Percentiles rank a stretch among this genome's conserved stretches.
Evolutionary conservation across 2,113 vertebrate genomes (phyloP).

Genomic region (Ictidomys tridecemlineatus): DNA sequence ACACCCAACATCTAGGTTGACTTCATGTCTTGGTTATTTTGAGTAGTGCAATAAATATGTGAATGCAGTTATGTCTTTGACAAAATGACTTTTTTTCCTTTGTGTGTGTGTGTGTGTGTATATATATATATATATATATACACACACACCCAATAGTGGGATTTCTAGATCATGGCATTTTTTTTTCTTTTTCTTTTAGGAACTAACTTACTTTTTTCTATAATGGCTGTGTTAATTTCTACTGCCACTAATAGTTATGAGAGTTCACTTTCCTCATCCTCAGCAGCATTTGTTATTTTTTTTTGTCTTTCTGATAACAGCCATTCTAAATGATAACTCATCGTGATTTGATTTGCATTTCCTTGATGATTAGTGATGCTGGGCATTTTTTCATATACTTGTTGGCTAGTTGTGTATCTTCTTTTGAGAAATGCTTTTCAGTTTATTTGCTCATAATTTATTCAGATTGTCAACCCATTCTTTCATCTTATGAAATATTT

Average conservation of each 20-base stretch:
- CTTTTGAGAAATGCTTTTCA: not conserved
- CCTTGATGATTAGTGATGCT: not conserved
- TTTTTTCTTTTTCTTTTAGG: not conserved
- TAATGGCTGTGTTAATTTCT: not conserved
- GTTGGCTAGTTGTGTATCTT: not conserved
- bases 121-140: too few relatives aligned
- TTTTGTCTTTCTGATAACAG: not conserved
- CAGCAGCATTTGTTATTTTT: not conserved
- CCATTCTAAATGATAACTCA: not conserved
- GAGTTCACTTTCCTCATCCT: not conserved
- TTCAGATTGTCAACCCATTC: not conserved
- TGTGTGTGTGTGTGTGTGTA: too few relatives aligned
- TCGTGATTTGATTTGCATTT: not conserved
- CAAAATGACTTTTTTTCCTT: not conserved
- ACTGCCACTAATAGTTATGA: not conserved
- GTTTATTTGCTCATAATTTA: not conserved
- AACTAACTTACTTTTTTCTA: not conserved
- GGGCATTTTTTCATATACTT: not conserved
- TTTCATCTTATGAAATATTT: conserved; percentile 12
- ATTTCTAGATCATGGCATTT: not conserved
- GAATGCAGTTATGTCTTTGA: not conserved
- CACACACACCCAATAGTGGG: too few relatives aligned
- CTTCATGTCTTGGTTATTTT: not conserved
- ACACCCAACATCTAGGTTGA: not conserved
- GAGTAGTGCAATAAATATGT: not conserved